Evolutionary conservation across 2,113 vertebrate genomes (phyloP).

Genomic region (Neodon shergylaensis): DNA sequence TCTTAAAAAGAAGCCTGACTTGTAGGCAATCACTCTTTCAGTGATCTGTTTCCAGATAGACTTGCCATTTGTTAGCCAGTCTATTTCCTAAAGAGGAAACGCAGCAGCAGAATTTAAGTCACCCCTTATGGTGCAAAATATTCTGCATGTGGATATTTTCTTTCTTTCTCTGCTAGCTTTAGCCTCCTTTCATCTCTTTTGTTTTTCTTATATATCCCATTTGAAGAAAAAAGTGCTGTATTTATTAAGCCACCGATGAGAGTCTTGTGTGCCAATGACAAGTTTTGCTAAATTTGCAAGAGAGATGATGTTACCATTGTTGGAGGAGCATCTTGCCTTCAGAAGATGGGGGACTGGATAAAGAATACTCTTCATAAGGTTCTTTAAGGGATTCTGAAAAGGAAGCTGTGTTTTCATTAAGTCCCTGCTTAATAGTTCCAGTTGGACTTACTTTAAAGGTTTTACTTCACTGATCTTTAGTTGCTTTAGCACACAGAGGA

Average conservation of each 20-base stretch:
- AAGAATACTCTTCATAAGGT: too few relatives aligned
- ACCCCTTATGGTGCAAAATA: neutral
- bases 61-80: neutral
- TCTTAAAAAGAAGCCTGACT: neutral
- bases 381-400: neutral
- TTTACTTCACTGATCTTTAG: neutral
- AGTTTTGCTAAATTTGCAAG: neutral
- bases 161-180: neutral
- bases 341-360: neutral
- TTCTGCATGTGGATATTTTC: neutral
- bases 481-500: neutral
- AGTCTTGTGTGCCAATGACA: neutral
- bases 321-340: neutral
- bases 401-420: neutral
- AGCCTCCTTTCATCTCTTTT: neutral
- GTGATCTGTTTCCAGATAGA: neutral
- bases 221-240: neutral
- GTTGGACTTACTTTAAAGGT: neutral
- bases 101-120: neutral
- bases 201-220: neutral
- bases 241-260: neutral
- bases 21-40: neutral
- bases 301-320: neutral
- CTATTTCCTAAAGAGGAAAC: neutral
- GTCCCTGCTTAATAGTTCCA: neutral